A percentile compares a stretch with the other conserved stretches of the same genome.
phyloP scores from a whole-genome alignment of 2,113 vertebrate genomes.

The Microcebus tavaratra region DNA sequence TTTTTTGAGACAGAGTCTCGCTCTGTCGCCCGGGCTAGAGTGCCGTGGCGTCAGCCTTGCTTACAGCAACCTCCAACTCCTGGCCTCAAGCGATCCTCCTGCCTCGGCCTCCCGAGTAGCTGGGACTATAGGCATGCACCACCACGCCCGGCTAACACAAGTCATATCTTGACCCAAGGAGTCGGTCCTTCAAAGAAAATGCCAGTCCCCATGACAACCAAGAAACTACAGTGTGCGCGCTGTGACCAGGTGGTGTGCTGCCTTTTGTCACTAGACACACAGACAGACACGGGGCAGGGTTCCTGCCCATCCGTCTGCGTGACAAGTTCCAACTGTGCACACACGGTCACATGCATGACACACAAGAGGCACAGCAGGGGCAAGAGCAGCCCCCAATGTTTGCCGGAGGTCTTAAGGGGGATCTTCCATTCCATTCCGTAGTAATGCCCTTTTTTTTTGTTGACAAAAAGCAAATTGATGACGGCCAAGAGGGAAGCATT shows the following conservation, averaged over 20 bases:
- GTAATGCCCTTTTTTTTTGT: constrained; percentile 92
- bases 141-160: too few relatives aligned
- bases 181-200: background rate
- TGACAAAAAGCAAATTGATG: constrained; percentile 97
- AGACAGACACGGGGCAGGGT: background rate
- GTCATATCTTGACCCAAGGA: background rate
- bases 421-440: constrained; percentile 89
- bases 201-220: background rate
- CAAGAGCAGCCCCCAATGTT: constrained; percentile 79
- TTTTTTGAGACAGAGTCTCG: too few relatives aligned
- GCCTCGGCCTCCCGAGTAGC: too few relatives aligned
- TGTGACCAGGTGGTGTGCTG: background rate
- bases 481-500: constrained; percentile 88
- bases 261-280: background rate
- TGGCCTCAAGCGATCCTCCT: too few relatives aligned
- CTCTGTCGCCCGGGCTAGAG: too few relatives aligned
- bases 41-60: too few relatives aligned
- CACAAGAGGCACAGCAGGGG: constrained; percentile 34
- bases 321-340: background rate
- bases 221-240: background rate
- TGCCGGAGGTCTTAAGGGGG: constrained; percentile 85
- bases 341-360: background rate
- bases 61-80: too few relatives aligned
- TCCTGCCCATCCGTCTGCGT: background rate
- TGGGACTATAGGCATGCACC: too few relatives aligned